Evolutionary conservation across 2,888 invertebrate species (phyloP).

Genomic region (Gnatocerus cornutus): DNA sequence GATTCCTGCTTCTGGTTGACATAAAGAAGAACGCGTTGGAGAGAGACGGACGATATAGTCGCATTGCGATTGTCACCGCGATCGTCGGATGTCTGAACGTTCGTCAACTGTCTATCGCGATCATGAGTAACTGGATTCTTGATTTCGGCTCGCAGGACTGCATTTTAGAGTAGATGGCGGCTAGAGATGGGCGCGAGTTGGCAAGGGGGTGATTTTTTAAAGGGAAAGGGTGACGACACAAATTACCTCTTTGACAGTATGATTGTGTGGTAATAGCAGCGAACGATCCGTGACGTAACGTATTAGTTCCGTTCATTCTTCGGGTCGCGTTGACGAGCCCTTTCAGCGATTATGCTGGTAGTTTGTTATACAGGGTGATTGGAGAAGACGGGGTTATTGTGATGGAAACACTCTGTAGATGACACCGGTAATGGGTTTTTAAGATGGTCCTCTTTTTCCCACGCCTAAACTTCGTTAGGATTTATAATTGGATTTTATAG

Average conservation of each 20-base stretch:
- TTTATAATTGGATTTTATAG: no score
- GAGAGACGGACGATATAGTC: not conserved
- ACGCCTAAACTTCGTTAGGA: no score
- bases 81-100: slow-evolving; percentile 49
- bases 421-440: no score
- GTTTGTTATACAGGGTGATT: not conserved
- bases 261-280: slow-evolving; percentile 58
- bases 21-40: not conserved
- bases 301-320: slow-evolving; percentile 66
- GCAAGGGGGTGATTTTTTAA: slow-evolving; percentile 1
- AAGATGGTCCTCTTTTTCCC: no score
- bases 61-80: slow-evolving; percentile 13
- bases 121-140: slow-evolving; percentile 68
- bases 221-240: slow-evolving; percentile 53
- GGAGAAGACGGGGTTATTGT: not conserved
- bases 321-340: slow-evolving; percentile 43
- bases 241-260: slow-evolving; percentile 66
- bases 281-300: slow-evolving; percentile 65
- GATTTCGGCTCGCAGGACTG: slow-evolving; percentile 61
- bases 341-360: slow-evolving; percentile 36
- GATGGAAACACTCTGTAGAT: not conserved
- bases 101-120: slow-evolving; percentile 56
- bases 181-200: slow-evolving; percentile 14
- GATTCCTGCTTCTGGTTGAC: not conserved
- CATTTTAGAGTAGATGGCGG: slow-evolving; percentile 47